Base-by-base conservation (phyloP, 2,797 vertebrate genomes). In the Hephaestus fuliginosus region DNA sequence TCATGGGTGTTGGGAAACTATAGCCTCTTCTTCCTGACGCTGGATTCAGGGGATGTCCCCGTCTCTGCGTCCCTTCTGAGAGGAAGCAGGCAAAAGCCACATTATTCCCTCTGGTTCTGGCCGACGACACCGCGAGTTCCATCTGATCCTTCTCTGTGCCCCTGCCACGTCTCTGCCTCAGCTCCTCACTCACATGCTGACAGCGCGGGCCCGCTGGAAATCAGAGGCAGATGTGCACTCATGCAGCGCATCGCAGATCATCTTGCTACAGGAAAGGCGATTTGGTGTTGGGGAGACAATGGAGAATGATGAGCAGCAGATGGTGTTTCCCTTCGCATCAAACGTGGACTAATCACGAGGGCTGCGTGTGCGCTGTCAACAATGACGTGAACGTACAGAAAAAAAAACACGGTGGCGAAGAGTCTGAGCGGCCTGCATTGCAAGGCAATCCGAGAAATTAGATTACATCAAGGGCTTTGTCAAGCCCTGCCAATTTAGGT, bases 181-280 rank as follows among this genome's bases (percentile, higher is more conserved):
- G 88, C 86, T 86, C 84, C 67, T 80, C 76, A 69, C 89, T 89
- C 84, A 57, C 80, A 83, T 61, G 78, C 81, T 51, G 74, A 87
- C 83, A 85, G 82, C 88, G 22, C 39, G 4, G 84, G 77, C 82
- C 86, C 25, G 30, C 82, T 90, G 86, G 75, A 93, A 94, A 93
- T 91, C 86, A 76, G 90, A 90, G 80, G 92, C 94, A 94, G 93
- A 93, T 94, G 93, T 92, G 88, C 63, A 62, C 77, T 77, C 57
- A 4, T 28, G 80, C 83, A 43, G 75, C 0, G 77, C 81, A 70
- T 65, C 71, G 56, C 62, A 15, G 75, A 78, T 85, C 86, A 78
- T 89, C 82, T 69, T 15, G 41, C 73, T 22, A 67, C 85, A 70
- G 88, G 85, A 86, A 86, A 70, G 82, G 81, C 66, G 13, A 75